phyloP scores from a whole-genome alignment of 2,113 vertebrate genomes.

The Pelodiscus sinensis region DNA sequence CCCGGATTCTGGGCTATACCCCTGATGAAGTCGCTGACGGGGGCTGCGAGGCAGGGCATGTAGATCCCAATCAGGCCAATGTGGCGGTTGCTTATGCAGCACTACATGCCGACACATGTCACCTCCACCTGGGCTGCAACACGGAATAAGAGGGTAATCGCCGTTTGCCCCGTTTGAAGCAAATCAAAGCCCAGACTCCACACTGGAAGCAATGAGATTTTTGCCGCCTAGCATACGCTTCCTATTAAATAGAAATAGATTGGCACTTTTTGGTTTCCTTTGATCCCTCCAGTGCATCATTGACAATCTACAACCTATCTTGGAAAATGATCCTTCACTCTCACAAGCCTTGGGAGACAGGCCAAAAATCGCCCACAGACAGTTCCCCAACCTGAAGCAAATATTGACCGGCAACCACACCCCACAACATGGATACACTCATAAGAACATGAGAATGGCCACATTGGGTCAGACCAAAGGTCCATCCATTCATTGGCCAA shows the following conservation, averaged over 20 bases:
- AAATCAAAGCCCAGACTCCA: neutral
- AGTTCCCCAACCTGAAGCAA: no score
- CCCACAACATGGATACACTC: no score
- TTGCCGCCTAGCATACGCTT: neutral
- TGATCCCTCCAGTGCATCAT: no score
- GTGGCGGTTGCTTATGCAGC: neutral
- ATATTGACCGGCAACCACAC: no score
- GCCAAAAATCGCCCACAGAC: no score
- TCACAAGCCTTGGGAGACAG: no score
- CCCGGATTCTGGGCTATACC: neutral
- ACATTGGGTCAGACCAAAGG: no score
- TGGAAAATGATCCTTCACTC: no score
- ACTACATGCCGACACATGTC: no score
- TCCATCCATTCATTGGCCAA: no score
- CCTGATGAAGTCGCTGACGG: neutral
- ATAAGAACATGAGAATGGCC: no score
- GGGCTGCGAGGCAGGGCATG: neutral
- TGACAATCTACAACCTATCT: no score
- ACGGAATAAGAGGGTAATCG: neutral
- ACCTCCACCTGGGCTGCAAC: neutral
- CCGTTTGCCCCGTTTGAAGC: fast-evolving
- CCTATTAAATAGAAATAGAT: neutral
- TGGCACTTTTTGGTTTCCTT: neutral
- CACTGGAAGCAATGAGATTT: neutral
- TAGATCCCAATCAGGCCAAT: neutral